These are phyloP conservation scores for Apamea crenata DNA, from an alignment of 2,888 invertebrate genomes.

Conservation along the genomic window DNA sequence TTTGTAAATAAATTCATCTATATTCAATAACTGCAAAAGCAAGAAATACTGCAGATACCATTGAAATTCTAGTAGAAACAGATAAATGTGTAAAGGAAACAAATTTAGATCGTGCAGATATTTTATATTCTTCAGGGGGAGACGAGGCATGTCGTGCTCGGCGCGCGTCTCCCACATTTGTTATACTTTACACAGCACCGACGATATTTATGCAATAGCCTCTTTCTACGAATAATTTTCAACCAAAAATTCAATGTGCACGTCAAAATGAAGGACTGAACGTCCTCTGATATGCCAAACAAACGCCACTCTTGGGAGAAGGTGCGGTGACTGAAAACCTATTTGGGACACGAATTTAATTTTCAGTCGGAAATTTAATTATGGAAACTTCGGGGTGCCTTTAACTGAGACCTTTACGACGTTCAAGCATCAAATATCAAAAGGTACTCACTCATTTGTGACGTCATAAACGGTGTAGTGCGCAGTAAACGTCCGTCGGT, in stretches of 20 bases:
- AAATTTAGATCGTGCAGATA: slow-evolving; percentile 76
- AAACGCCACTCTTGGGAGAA: slow-evolving; percentile 64
- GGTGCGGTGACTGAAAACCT: slow-evolving; percentile 76
- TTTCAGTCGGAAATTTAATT: slow-evolving; percentile 75
- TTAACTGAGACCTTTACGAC: slow-evolving; percentile 72
- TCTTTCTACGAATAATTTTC: slow-evolving; percentile 24
- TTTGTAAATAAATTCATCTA: slow-evolving; percentile 18
- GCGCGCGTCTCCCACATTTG: slow-evolving; percentile 64
- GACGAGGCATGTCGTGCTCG: slow-evolving; percentile 62
- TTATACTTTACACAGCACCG: slow-evolving; percentile 61
- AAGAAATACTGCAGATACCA: slow-evolving; percentile 59
- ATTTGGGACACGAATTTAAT: slow-evolving; percentile 76
- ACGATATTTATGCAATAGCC: slow-evolving; percentile 38
- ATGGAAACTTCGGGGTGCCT: slow-evolving; percentile 69
- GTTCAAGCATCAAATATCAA: slow-evolving; percentile 74
- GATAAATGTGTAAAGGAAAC: slow-evolving; percentile 75
- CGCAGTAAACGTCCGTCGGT: slow-evolving; percentile 96
- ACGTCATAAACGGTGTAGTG: slow-evolving; percentile 98
- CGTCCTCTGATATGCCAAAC: slow-evolving; percentile 61
- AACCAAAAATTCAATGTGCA: slow-evolving; percentile 32
- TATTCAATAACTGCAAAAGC: slow-evolving; percentile 43
- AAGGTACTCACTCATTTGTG: slow-evolving; percentile 95
- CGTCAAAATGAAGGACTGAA: slow-evolving; percentile 28
- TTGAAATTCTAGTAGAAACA: slow-evolving; percentile 61
- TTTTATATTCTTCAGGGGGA: slow-evolving; percentile 74